These are phyloP conservation scores for Perodicticus potto DNA, from an alignment of 2,797 vertebrate genomes.

Conservation along the genomic window DNA sequence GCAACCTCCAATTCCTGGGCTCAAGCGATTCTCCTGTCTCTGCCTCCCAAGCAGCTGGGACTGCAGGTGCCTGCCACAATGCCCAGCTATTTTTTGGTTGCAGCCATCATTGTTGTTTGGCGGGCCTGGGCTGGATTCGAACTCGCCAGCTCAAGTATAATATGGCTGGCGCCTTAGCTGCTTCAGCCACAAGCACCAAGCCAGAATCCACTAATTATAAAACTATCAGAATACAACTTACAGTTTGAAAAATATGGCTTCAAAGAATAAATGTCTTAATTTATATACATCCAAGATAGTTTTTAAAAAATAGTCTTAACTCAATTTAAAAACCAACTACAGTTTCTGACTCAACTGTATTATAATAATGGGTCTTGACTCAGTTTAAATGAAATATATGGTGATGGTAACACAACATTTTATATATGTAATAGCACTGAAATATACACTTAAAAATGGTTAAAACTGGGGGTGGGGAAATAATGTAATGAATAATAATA, in stretches of 20 bases:
- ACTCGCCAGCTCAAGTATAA: too few relatives aligned
- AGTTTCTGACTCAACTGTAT: not conserved
- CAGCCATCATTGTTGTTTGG: too few relatives aligned
- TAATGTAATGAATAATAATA: too few relatives aligned
- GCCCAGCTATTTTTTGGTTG: too few relatives aligned
- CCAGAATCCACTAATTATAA: constrained; percentile 6
- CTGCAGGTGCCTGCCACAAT: too few relatives aligned
- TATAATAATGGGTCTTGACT: not conserved
- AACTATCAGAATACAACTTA: not conserved
- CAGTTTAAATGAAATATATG: not conserved
- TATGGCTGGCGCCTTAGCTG: too few relatives aligned
- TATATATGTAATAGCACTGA: not conserved
- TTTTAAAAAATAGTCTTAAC: not conserved
- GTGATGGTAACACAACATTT: not conserved
- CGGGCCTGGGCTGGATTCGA: too few relatives aligned
- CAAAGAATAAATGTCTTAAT: not conserved
- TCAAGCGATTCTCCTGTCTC: too few relatives aligned
- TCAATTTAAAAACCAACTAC: not conserved
- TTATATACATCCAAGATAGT: not conserved
- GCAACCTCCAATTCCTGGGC: too few relatives aligned
- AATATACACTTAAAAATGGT: not conserved
- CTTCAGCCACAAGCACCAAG: too few relatives aligned
- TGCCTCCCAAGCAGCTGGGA: too few relatives aligned
- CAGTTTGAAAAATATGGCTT: constrained; percentile 30
- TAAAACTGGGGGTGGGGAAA: too few relatives aligned